A percentile compares a stretch with the other conserved stretches of the same genome.
phyloP scores from a whole-genome alignment of 2,888 invertebrate genomes.

The Philonicus albiceps region DNA sequence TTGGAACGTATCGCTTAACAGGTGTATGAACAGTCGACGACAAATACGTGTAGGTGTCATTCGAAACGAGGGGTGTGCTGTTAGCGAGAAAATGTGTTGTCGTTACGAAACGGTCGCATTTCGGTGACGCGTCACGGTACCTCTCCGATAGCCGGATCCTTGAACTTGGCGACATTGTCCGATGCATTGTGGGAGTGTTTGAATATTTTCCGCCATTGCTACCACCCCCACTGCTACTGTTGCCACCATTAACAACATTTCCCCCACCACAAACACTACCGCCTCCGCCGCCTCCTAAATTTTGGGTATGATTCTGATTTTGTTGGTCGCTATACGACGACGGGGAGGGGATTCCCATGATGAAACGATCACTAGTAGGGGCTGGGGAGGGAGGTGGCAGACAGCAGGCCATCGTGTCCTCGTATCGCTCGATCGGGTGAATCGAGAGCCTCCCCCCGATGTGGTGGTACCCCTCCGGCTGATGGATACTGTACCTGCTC shows the following conservation, averaged over 20 bases:
- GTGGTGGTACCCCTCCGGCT: conserved; percentile 49
- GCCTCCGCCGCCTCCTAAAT: not conserved
- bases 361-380: conserved; percentile 60
- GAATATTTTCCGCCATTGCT: not conserved
- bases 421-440: conserved; percentile 55
- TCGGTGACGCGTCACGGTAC: conserved; percentile 56
- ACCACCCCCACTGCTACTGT: no score
- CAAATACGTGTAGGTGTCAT: conserved; percentile 59
- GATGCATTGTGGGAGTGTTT: conserved; percentile 51
- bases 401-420: conserved; percentile 57
- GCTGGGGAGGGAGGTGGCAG: conserved; percentile 63
- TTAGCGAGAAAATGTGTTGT: conserved; percentile 55
- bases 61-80: conserved; percentile 56
- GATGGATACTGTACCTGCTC: conserved; percentile 44
- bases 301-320: not conserved
- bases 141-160: conserved; percentile 59
- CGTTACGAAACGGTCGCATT: conserved; percentile 53
- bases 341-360: conserved; percentile 52
- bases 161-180: conserved; percentile 59
- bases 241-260: no score
- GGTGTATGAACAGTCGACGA: conserved; percentile 63
- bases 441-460: conserved; percentile 53
- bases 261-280: no score
- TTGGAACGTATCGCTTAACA: conserved; percentile 62
- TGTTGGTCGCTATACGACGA: conserved; percentile 39